Evolutionary conservation across 2,888 invertebrate genomes (phyloP), one percentile per base, ranked within the genome.

Genomic region (Sycophila texana): DNA sequence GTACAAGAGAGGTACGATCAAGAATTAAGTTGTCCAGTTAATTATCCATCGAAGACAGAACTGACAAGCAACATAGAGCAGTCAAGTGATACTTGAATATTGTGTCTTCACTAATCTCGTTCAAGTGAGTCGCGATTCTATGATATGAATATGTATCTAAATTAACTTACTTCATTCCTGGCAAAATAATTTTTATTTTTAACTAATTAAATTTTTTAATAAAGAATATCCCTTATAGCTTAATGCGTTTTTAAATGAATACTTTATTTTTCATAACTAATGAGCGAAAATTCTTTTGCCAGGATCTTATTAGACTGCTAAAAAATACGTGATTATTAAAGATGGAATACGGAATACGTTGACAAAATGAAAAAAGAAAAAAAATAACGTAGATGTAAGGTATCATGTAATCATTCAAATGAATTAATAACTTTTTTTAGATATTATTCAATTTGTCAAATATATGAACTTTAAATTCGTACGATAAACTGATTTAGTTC

Each of bases 291-390:
- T 77, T 79, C 39, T 79, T 81, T 81, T 81, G 74, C 79, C 77
- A 79, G 79, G 73, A 77, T 74, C 58, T 76, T 79, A 74, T 79
- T 81, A 78, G 79, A 79, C 81, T 81, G 81, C 77, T 77, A 71
- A 75, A 39, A 53, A 72, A 77, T 79, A 74, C 79, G 79, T 79
- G 77, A 79, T 79, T 79, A 81, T 74, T 77, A 57, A 79, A 70
- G 70, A 73, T 66, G 61, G 66, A 74, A 71, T 79, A 73, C 71
- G 53, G 63, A 78, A 75, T 74, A 81, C 57, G 79, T 81, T 81
- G 73, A 76, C 75, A 75, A 76, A 76, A 65, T 72, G 39, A 72
- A 39, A 71, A 75, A 79, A 73, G 20, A 60, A 55, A 79, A 55
- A 47, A 60, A 60, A 65, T 61, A 63, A 61, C 18, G 53, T 81